Conservation (phyloP, 2,797 vertebrate species). For the Sebastes matsubarae region DNA sequence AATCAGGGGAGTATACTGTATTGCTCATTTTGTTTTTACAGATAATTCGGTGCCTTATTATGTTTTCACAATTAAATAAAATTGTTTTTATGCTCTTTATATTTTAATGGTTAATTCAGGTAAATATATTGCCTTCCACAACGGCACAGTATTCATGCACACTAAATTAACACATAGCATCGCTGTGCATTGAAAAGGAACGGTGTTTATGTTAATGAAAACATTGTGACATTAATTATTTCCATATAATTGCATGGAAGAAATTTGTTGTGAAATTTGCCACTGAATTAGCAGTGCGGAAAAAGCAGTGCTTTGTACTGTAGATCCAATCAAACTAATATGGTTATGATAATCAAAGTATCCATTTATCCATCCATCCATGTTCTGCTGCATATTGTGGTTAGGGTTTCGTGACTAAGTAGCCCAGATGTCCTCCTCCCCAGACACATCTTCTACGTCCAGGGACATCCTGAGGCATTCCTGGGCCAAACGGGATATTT, state of each 20-base stretch:
- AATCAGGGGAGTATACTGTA: not conserved
- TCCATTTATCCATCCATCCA: not conserved
- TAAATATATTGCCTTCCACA: not conserved
- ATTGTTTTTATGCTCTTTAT: not conserved
- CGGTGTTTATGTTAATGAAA: not conserved
- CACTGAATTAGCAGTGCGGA: not conserved
- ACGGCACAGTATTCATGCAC: not conserved
- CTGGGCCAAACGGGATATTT: slow-evolving; percentile 11
- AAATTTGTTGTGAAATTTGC: not conserved
- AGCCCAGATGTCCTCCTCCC: not conserved
- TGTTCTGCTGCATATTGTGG: too few relatives aligned
- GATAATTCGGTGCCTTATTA: not conserved
- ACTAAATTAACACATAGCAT: not conserved
- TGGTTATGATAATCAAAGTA: not conserved
- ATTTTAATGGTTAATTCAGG: not conserved
- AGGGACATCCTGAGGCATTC: not conserved
- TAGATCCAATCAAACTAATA: slow-evolving; percentile 4
- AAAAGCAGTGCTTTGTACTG: not conserved
- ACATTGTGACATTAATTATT: not conserved
- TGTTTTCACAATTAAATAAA: not conserved
- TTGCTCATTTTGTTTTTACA: not conserved
- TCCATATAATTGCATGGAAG: not conserved
- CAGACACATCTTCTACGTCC: not conserved
- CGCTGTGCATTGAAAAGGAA: not conserved
- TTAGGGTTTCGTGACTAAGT: not conserved